Evolutionary conservation across 2,797 vertebrate genomes (phyloP), one percentile per base, ranked within the genome.

Genomic region (Psittacula derbiana): DNA sequence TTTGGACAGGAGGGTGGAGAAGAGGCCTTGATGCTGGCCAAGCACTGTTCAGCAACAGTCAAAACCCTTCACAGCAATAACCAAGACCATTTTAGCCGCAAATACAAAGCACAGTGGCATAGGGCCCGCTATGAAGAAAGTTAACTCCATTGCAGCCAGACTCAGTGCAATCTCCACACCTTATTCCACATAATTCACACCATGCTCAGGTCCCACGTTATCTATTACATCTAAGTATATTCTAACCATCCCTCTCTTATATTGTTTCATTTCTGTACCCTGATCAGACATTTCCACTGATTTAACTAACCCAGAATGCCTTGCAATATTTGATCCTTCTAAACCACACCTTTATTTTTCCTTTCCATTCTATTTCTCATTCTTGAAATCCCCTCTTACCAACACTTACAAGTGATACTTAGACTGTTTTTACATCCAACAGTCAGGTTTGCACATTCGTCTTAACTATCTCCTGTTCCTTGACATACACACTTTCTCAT

Each of bases 1-100:
- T 70, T 69, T 67, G 25, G 4, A 3, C 1, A 3, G 5, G 2
- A 17, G 5, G 2, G 6, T 11, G 3, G 4, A 57, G 10, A 85
- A 25, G 8, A 64, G 62, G 30, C 10, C 44, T 52, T 65, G 30
- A 19, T 47, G 18, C 10, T 70, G 33, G 41, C 49, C 16, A 57
- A 62, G 55, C n/a, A 44, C 36, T 50, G 8, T 11, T 46, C 44
- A 81, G 64, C 31, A 80, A 5, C 18, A 75, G n/a, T 14, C 28
- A 62, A 79, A 79, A 23, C 15, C 12, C 52, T 60, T 20, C 49
- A 57, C 31, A 60, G 58, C 33, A 60, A 25, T 13, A 52, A 33
- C 11, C 52, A 47, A 30, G 1, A 6, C 9, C 1, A 2, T n/a
- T 72, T 72, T 60, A 66, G 52, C 27, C 19, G 20, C 33, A 72